Conservation (phyloP, 2,888 invertebrate genomes). For the Eremobia ochroleuca region DNA sequence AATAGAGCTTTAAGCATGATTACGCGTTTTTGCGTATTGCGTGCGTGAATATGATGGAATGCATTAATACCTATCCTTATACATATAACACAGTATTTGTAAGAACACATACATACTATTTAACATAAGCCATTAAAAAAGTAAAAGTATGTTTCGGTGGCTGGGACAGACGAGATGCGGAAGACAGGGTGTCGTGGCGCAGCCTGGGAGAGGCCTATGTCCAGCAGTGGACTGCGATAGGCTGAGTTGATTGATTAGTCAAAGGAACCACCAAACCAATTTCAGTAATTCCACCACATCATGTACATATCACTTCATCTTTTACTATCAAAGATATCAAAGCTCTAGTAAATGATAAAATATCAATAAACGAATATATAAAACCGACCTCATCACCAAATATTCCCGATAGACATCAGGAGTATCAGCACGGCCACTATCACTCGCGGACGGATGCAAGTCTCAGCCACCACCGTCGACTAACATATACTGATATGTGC, state of each 20-base stretch:
- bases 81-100: not conserved
- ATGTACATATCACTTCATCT: not conserved
- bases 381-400: constrained; percentile 58
- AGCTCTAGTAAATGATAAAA: not conserved
- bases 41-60: not conserved
- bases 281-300: not conserved
- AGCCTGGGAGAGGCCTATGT: no score
- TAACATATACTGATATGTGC: constrained; percentile 73
- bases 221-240: no score
- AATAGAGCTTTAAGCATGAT: constrained; percentile 8
- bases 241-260: no score
- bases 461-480: constrained; percentile 72
- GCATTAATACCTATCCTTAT: not conserved
- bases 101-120: not conserved
- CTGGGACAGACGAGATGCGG: no score
- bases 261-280: not conserved
- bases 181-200: no score
- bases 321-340: not conserved
- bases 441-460: constrained; percentile 74
- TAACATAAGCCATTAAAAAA: no score
- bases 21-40: no score
- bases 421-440: constrained; percentile 62
- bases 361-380: constrained; percentile 11
- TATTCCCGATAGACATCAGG: constrained; percentile 52
- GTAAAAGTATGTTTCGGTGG: no score